A percentile compares a stretch with the other conserved stretches of the same genome.
Conservation (phyloP, 2,888 invertebrate species). For the Portevinia maculata region DNA sequence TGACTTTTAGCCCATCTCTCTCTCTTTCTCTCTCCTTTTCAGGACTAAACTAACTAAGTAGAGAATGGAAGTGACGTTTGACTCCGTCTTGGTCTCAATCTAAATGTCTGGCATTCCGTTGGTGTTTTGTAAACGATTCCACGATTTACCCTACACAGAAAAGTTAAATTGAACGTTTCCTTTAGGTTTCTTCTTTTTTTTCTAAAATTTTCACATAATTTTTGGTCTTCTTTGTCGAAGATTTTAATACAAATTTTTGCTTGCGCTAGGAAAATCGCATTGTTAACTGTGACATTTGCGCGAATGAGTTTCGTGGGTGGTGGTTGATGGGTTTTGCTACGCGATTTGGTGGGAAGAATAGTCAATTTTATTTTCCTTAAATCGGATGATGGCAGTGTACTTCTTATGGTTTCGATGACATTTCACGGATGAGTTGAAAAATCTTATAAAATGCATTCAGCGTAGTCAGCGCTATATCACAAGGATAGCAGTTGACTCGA, state of each 20-base stretch:
- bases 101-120: slow-evolving; percentile 30
- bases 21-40: too few species aligned
- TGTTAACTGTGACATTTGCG: slow-evolving; percentile 21
- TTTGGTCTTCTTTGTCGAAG: slow-evolving; percentile 24
- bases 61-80: slow-evolving; percentile 50
- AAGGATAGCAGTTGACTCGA: neutral
- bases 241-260: slow-evolving; percentile 20
- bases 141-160: neutral
- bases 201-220: slow-evolving; percentile 47
- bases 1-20: neutral
- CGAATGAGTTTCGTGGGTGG: slow-evolving; percentile 24
- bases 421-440: slow-evolving; percentile 45
- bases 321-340: neutral
- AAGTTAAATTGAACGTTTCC: slow-evolving; percentile 50
- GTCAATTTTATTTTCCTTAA: slow-evolving; percentile 35
- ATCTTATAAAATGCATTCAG: slow-evolving; percentile 41
- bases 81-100: slow-evolving; percentile 36
- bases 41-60: neutral
- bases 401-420: slow-evolving; percentile 43
- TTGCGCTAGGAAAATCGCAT: slow-evolving; percentile 17
- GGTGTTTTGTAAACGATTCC: slow-evolving; percentile 40
- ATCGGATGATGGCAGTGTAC: slow-evolving; percentile 37
- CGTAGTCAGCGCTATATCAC: slow-evolving; percentile 22
- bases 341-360: neutral
- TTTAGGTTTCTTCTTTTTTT: slow-evolving; percentile 10